Evolutionary conservation across 2,113 vertebrate species (phyloP).

Genomic region (Brachyhypopomus gauderio): DNA sequence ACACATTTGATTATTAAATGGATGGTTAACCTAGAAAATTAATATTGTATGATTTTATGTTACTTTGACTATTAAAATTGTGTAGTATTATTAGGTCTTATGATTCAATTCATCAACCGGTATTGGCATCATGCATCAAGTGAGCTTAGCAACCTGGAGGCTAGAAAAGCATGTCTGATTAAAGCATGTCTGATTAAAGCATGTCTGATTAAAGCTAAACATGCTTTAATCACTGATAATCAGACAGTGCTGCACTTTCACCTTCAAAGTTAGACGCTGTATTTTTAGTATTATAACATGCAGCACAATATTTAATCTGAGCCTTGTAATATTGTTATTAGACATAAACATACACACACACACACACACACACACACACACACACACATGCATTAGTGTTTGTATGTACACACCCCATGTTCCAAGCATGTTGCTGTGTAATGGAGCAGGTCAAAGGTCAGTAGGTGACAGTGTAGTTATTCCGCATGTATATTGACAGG

Average conservation of each 20-base stretch:
- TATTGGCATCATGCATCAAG: slow-evolving; percentile 30
- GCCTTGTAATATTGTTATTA: background rate
- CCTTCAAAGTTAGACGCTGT: slow-evolving; percentile 3
- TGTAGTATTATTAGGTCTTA: slow-evolving; percentile 13
- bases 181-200: slow-evolving; percentile 34
- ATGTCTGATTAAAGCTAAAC: slow-evolving; percentile 17
- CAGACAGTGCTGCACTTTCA: background rate
- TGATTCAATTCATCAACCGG: slow-evolving; percentile 29
- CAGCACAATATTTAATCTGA: background rate
- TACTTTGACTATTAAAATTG: slow-evolving; percentile 22
- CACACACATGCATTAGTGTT: background rate
- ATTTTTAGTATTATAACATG: background rate
- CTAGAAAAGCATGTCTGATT: slow-evolving; percentile 28
- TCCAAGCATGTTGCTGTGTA: background rate
- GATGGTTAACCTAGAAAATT: slow-evolving; percentile 34
- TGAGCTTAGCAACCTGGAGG: slow-evolving; percentile 23
- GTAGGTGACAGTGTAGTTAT: background rate
- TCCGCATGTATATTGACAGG: background rate
- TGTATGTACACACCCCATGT: background rate
- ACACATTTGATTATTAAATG: slow-evolving; percentile 7
- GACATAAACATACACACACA: background rate
- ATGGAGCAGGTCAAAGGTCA: background rate
- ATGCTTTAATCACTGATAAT: slow-evolving; percentile 21
- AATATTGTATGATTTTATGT: slow-evolving; percentile 16
- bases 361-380: background rate